Evolutionary conservation across 2,113 vertebrate genomes (phyloP), one percentile per base, ranked within the genome.

Genomic region (Scalopus aquaticus): DNA sequence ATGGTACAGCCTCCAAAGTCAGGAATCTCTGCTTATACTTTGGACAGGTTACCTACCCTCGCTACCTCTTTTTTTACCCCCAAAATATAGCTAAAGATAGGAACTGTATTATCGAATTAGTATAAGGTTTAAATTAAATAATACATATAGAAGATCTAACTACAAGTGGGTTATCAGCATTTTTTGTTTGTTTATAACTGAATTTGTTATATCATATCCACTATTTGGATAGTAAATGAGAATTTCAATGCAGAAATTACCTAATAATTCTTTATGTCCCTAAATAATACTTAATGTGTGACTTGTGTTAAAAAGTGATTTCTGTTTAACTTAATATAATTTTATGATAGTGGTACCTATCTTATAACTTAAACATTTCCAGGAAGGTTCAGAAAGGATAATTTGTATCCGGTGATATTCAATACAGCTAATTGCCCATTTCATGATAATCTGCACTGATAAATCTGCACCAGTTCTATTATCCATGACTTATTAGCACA

Each of bases 341-440:
- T 88, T 84, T 84, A 87, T 62, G 62, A 81, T 28, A 28, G 62
- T 73, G 2, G 81, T n/a, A 26, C 60, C 92, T 56, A 11, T 51
- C 67, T 93, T 85, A 72, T 56, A 56, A 84, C 95, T 65, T 30
- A 87, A 76, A 79, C 65, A 76, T 83, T 91, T 83, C 51, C 13
- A 67, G 37, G 62, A 81, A 81, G 67, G 28, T 22, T 80, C 44
- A 26, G 56, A 72, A 82, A 72, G 44, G 76, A 46, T 8, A 58
- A 37, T 62, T 49, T 30, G 44, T 67, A 90, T 9, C 67, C 56
- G 44, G 26, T 37, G 73, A 86, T 8, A 46, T 58, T 42, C 72
- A 88, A 20, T 85, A 72, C 83, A 88, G 42, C 42, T 88, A 84
- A 94, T 76, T 88, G 32, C 13, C 58, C 26, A 19, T 35, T 67